These are phyloP conservation scores for Caligus rogercresseyi DNA, from an alignment of 1,140 invertebrate genomes.

Conservation along the genomic window DNA sequence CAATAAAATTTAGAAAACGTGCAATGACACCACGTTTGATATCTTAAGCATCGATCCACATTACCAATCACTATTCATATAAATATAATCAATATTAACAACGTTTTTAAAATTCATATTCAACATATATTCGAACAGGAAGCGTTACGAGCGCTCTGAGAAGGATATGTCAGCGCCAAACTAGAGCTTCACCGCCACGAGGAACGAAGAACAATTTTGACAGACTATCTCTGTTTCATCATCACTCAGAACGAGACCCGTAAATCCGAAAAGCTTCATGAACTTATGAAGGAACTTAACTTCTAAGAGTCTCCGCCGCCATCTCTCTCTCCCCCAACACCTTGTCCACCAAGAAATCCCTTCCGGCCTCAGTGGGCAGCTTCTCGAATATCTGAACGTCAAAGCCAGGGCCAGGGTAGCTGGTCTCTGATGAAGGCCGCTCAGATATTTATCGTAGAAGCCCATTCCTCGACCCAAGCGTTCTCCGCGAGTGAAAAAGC, in stretches of 20 bases:
- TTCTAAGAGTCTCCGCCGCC: too few relatives aligned
- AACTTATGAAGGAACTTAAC: background rate
- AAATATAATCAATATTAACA: background rate
- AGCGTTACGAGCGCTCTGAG: background rate
- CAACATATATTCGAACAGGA: background rate
- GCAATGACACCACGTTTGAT: too few relatives aligned
- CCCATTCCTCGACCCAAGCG: background rate
- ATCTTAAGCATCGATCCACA: too few relatives aligned
- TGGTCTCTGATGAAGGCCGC: background rate
- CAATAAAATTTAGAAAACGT: too few relatives aligned
- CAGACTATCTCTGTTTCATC: background rate
- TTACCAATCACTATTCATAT: too few relatives aligned
- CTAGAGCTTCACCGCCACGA: background rate
- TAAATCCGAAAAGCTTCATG: background rate
- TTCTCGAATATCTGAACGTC: background rate
- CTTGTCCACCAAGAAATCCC: background rate
- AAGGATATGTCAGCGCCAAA: background rate
- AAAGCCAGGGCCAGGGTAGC: background rate
- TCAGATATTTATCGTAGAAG: background rate
- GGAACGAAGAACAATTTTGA: background rate
- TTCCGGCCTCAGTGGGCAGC: background rate
- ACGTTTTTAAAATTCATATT: background rate
- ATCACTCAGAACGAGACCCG: background rate
- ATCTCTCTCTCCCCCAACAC: background rate
- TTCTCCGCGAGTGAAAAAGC: background rate